phyloP scores from a whole-genome alignment of 2,888 invertebrate genomes.

The Carcina quercana region DNA sequence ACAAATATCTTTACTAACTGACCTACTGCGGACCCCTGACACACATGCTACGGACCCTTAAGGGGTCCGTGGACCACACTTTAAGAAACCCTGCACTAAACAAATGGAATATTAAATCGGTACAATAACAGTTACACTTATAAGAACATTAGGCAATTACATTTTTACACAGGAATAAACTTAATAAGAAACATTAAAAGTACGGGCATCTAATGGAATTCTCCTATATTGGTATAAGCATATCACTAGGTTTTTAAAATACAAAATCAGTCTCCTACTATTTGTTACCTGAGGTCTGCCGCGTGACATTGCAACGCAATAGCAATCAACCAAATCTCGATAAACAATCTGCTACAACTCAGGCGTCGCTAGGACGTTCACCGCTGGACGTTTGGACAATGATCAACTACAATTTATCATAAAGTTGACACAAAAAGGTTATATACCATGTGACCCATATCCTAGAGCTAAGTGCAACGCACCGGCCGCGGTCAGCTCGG shows the following conservation, averaged over 20 bases:
- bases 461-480: constrained; percentile 26
- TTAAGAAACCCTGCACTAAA: too few relatives aligned
- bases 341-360: constrained; percentile 32
- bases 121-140: constrained; percentile 38
- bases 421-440: constrained; percentile 21
- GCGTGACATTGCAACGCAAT: constrained; percentile 33
- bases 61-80: too few relatives aligned
- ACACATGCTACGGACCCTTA: too few relatives aligned
- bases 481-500: too few relatives aligned
- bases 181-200: constrained; percentile 31
- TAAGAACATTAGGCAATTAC: constrained; percentile 34
- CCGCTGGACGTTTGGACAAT: constrained; percentile 52
- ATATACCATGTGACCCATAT: constrained; percentile 27
- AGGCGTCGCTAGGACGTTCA: constrained; percentile 51
- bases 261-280: constrained; percentile 74
- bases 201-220: constrained; percentile 39
- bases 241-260: constrained; percentile 59
- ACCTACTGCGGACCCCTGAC: too few relatives aligned
- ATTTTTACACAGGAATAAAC: constrained; percentile 31
- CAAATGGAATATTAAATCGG: constrained; percentile 54
- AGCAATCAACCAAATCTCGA: constrained; percentile 14
- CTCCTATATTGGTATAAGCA: constrained; percentile 56
- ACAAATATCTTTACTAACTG: too few relatives aligned
- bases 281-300: constrained; percentile 58
- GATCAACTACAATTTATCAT: constrained; percentile 31